phyloP scores from a whole-genome alignment of 2,888 invertebrate species.

The Acanthosepion pharaonis region DNA sequence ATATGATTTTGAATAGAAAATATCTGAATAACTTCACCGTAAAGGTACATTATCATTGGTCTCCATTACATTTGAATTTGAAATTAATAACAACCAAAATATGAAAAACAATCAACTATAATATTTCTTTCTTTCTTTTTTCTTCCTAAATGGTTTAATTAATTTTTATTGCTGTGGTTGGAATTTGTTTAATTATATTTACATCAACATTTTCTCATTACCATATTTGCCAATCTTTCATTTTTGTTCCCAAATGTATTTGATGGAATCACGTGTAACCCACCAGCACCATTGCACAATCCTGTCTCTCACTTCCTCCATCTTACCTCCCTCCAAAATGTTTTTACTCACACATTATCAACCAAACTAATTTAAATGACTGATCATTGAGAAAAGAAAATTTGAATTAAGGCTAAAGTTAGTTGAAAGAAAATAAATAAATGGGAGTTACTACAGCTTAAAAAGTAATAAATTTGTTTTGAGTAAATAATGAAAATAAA shows the following conservation, averaged over 20 bases:
- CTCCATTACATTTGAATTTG: not conserved
- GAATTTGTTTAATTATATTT: conserved; percentile 22
- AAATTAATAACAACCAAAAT: not conserved
- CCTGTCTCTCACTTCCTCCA: not conserved
- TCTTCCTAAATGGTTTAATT: not conserved
- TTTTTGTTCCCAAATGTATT: not conserved
- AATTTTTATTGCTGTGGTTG: conserved; percentile 1
- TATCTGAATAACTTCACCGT: not conserved
- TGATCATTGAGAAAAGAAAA: too few relatives aligned
- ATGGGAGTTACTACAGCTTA: too few relatives aligned
- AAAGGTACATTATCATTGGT: not conserved
- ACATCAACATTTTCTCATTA: not conserved
- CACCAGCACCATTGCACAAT: not conserved
- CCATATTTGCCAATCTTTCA: not conserved
- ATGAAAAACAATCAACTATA: not conserved
- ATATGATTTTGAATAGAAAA: not conserved
- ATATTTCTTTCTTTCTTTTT: not conserved
- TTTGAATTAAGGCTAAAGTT: too few relatives aligned
- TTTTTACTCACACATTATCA: not conserved
- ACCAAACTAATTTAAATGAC: not conserved
- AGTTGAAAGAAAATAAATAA: too few relatives aligned
- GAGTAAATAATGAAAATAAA: too few relatives aligned
- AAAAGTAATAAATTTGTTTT: too few relatives aligned
- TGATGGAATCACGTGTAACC: not conserved
- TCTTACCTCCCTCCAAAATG: not conserved